Percentiles rank a stretch among this genome's conserved stretches.
These are phyloP conservation scores for Magallana nippona DNA, from an alignment of 2,888 invertebrate species.

Conservation along the genomic window DNA sequence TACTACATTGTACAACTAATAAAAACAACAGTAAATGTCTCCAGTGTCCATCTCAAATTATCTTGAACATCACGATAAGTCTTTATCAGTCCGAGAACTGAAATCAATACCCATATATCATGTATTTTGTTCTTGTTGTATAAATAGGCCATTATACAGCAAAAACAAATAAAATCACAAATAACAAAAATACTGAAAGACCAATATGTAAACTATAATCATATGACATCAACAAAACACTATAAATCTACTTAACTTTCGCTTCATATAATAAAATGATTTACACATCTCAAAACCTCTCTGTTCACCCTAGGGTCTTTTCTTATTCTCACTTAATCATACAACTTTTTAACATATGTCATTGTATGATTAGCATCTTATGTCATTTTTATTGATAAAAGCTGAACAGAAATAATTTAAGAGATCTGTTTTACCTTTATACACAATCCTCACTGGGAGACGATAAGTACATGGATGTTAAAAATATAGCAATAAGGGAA, in stretches of 20 bases:
- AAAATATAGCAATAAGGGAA: background rate
- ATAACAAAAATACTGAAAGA: slow-evolving; percentile 34
- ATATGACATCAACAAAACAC: background rate
- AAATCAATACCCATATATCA: slow-evolving; percentile 28
- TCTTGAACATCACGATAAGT: background rate
- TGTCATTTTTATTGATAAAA: background rate
- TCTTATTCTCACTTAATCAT: background rate
- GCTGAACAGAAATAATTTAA: background rate
- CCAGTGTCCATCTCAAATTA: background rate
- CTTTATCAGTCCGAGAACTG: background rate
- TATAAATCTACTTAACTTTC: background rate
- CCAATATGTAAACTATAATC: slow-evolving; percentile 27
- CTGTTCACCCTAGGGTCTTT: background rate
- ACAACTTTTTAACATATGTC: slow-evolving; percentile 35
- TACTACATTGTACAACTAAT: slow-evolving; percentile 11
- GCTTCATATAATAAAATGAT: background rate
- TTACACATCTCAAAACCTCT: slow-evolving; percentile 1
- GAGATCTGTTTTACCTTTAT: background rate
- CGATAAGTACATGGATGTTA: background rate
- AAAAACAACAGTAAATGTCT: slow-evolving; percentile 28
- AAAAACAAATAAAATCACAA: slow-evolving; percentile 24
- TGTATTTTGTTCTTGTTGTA: background rate
- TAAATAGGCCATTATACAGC: slow-evolving; percentile 20
- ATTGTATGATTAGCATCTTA: background rate
- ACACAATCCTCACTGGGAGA: background rate